Base-by-base conservation (phyloP, 64 coral and sea anemone genomes). In the Pachyseris speciosa region DNA sequence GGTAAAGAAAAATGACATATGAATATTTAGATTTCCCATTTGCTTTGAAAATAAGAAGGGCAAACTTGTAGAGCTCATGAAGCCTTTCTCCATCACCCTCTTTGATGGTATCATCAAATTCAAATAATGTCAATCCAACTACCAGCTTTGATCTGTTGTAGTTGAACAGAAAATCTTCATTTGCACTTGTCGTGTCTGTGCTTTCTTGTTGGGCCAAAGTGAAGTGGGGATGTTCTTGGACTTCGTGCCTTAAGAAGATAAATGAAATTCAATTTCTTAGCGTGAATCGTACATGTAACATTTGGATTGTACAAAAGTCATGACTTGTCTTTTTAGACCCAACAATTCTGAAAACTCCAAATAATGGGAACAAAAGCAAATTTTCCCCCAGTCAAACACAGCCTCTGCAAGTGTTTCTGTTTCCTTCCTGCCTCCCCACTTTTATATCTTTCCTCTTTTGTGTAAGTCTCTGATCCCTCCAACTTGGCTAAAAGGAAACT, bases 1-100 rank as follows among this genome's bases (percentile, higher is more conserved):
- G 72, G 60, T 78, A 42, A 20, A 89, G 27, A 37, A 89, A 28
- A 55, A 79, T 73, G 64, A 89, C 74, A 79, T 89, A 89, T 13
- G 87, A 52, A 79, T 89, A 89, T 31, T 89, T 89, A 38, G 58
- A 58, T 27, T 89, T 70, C 15, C 87, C 87, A 78, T 40, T 68
- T 71, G 64, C 71, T 30, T 87, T 87, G 64, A 71, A 87, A n/a
- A 85, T 11, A 25, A 84, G 32, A 39, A 84, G 37, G 67, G 58
- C 60, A 31, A 84, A 84, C 34, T 84, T 84, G 7, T 84, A 84
- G 20, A 84, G 53, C 4, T 84, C 80, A 40, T 84, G 31, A 40
- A 83, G 57, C 26, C 79, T 42, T 39, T 83, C 53, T n/a, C 79
- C 83, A 69, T 69, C 42, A 12, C 83, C 83, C 26, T 85, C 63